Evolutionary conservation across 1,140 invertebrate genomes (phyloP).

Genomic region (Stratiolaelaps scimitus): DNA sequence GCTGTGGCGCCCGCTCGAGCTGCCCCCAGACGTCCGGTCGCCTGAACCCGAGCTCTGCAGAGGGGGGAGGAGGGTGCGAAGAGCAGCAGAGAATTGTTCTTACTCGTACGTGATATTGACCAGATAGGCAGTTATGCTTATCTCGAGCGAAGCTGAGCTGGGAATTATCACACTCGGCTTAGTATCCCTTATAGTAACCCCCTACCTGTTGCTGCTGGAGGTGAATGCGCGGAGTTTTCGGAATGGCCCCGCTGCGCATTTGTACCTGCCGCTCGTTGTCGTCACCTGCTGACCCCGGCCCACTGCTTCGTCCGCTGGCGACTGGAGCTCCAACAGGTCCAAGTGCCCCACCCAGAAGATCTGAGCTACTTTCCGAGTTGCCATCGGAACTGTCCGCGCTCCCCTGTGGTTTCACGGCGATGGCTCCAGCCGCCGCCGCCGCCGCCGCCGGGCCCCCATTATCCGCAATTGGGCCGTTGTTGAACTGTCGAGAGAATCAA

Average conservation of each 20-base stretch:
- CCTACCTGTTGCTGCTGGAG: constrained; percentile 4
- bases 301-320: too few species aligned
- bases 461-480: background rate
- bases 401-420: background rate
- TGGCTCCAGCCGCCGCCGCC: background rate
- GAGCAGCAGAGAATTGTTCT: too few species aligned
- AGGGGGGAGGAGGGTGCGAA: too few species aligned
- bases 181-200: background rate
- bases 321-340: background rate
- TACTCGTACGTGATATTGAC: too few species aligned
- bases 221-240: constrained; percentile 3
- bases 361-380: constrained; percentile 19
- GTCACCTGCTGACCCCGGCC: background rate
- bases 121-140: too few species aligned
- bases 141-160: too few species aligned
- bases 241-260: constrained; percentile 10
- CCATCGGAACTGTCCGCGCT: constrained; percentile 22
- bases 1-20: background rate
- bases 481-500: background rate
- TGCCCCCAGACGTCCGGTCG: background rate
- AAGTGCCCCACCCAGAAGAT: background rate
- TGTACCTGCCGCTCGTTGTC: constrained; percentile 14
- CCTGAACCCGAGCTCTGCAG: too few species aligned
- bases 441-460: too few species aligned
- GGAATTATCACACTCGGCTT: too few species aligned